Evolutionary conservation across 1,140 invertebrate genomes (phyloP), one percentile per base, ranked within the genome.

Genomic region (Nasonia vitripennis): DNA sequence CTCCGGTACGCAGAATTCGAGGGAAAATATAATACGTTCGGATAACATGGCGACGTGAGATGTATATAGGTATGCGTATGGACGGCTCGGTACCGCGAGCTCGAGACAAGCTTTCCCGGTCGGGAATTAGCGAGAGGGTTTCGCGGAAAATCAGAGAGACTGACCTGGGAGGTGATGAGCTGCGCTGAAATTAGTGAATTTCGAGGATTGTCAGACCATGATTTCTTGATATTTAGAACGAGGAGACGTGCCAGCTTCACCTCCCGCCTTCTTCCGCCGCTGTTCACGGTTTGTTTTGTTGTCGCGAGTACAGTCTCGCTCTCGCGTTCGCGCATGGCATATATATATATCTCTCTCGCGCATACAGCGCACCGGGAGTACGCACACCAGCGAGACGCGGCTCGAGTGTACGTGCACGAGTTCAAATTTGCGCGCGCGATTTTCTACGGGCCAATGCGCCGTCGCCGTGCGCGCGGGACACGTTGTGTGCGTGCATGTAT

Each of bases 191-290:
- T 82, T 34, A 48, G 31, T n/a, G 67, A 88, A 87, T 87, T 88
- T 88, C 83, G 86, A 83, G 17, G 70, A 84, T n/a, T 87, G 84
- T 87, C 85, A 84, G 81, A 78, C 55, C 87, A 88, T 89, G 84
- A 51, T 86, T 87, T 87, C 31, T 41, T 71, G 11, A 81, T 51
- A 12, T 86, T 85, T 85, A 82, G 80, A 62, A 80, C 12, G 23
- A 78, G 67, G 77, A 81, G 86, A 89, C 87, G 88, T 88, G 89
- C 89, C 89, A 87, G 85, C 84, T 55, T 78, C 85, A 89, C 88
- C 89, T 90, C 89, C 89, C 90, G 88, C 89, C 90, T 90, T 91
- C 90, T 88, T 88, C 79, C 75, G 73, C 62, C 55, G 73, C 79
- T 78, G 34, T 81, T 81, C 62, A 68, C 51, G 41, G 10, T 78